Percentiles rank a stretch among this genome's conserved stretches.
Conservation (phyloP, 2,888 invertebrate species). For the Halocaridina rubra region DNA sequence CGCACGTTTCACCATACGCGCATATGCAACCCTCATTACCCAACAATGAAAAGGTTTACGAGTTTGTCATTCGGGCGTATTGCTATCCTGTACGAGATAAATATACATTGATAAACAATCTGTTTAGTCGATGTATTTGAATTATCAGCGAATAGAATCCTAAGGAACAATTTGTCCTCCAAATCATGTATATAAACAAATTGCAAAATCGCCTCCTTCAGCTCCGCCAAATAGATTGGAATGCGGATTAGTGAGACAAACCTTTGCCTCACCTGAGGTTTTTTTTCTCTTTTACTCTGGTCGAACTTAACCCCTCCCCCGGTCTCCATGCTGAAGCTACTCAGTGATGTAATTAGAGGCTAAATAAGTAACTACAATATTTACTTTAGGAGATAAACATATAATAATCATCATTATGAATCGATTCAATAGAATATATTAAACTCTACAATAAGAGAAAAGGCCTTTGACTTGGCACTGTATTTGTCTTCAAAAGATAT, state of each 20-base stretch:
- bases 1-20: conserved; percentile 55
- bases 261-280: neutral
- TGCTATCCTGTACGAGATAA: conserved; percentile 38
- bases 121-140: neutral
- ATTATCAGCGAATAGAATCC: neutral
- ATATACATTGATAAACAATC: neutral
- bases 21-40: conserved; percentile 12
- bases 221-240: conserved; percentile 18
- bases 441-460: too few species aligned
- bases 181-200: too few species aligned
- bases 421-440: too few species aligned
- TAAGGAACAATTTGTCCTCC: too few species aligned
- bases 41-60: too few species aligned
- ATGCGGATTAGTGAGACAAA: neutral
- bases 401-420: too few species aligned
- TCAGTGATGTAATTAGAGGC: neutral
- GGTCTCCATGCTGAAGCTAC: too few species aligned
- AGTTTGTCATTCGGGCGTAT: too few species aligned
- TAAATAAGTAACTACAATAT: too few species aligned
- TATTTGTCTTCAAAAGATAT: too few species aligned
- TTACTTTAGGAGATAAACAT: too few species aligned
- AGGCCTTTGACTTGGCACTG: too few species aligned
- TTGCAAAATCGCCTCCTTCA: conserved; percentile 14
- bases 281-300: neutral
- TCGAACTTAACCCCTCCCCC: neutral